Base-by-base conservation (phyloP, 1,140 invertebrate species). In the Drosophila ercepeae region DNA sequence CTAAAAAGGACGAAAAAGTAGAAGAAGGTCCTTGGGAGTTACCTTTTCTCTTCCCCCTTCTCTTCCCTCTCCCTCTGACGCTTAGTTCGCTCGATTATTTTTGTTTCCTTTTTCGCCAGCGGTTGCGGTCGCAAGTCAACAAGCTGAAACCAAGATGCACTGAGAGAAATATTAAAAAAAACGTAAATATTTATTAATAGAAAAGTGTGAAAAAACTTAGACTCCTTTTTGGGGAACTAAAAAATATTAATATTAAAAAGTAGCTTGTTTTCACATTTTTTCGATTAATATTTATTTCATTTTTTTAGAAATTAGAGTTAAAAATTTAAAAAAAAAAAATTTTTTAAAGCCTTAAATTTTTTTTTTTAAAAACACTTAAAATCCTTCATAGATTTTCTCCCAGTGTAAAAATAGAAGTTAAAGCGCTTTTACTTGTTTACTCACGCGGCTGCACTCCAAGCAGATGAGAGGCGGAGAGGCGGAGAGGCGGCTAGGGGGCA, bases 101-200 rank as follows among this genome's bases (percentile, higher is more conserved):
- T 61, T 60, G 23, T 34, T 60, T 27, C 42, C 39, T 42, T 46
- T 16, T 44, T 39, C 41, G 41, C 14, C 21, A 11, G 41, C 41
- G 21, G 36, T 27, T 63, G 60, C 60, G 60, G 60, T 63, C 60
- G 60, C 55, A 36, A 64, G 60, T 64, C 60, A 61, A 61, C 60
- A 64, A 64, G 60, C 60, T 63, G 39, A 36, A 58, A 23, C 41
- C 27, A 27, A 41, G 18, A 27, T 14, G 13, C 18, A 41, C 39
- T 42, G 14, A 42, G 8, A 42, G 6, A 42, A 42, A 18, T n/a
- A n/a, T n/a, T n/a, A n/a, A n/a, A n/a, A n/a, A n/a, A n/a, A n/a
- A n/a, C n/a, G n/a, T n/a, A n/a, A n/a, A n/a, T n/a, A n/a, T n/a
- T n/a, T n/a, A n/a, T n/a, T n/a, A n/a, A n/a, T n/a, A n/a, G n/a